Percentiles rank a stretch among this genome's conserved stretches.
Conservation (phyloP, 2,888 invertebrate genomes). For the Lithophane leautieri region DNA sequence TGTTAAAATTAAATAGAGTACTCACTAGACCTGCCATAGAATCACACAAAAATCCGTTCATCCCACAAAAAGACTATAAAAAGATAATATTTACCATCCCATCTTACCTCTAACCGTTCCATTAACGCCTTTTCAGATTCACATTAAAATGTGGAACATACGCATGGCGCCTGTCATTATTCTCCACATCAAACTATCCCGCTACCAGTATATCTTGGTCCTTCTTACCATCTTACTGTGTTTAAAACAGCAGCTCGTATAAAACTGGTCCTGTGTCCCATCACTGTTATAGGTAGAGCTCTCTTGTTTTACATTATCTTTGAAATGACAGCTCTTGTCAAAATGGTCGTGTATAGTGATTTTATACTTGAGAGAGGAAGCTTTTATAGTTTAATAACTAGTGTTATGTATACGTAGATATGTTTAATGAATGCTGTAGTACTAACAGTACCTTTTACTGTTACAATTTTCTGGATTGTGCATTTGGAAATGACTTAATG, state of each 20-base stretch:
- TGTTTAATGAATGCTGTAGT: conserved; percentile 41
- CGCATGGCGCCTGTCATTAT: conserved; percentile 58
- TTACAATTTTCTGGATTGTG: conserved; percentile 46
- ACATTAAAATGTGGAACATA: conserved; percentile 76
- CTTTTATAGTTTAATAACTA: conserved; percentile 59
- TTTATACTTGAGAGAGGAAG: conserved; percentile 54
- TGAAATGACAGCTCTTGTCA: conserved; percentile 19
- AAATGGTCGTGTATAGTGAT: conserved; percentile 45
- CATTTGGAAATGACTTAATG: conserved; percentile 51
- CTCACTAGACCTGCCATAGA: not conserved
- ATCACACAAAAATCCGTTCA: conserved; percentile 12
- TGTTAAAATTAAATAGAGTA: not conserved
- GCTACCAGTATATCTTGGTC: conserved; percentile 23
- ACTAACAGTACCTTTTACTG: conserved; percentile 21
- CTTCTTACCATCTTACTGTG: not conserved
- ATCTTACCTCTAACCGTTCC: conserved; percentile 39
- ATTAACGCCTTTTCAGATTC: conserved; percentile 58
- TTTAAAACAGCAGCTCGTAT: conserved; percentile 31
- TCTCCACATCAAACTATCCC: conserved; percentile 58
- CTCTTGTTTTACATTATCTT: conserved; percentile 2
- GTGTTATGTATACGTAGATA: conserved; percentile 26
- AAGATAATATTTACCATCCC: conserved; percentile 54
- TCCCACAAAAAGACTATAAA: conserved; percentile 24
- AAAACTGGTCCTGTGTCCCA: conserved; percentile 19
- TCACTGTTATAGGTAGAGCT: conserved; percentile 39